These are phyloP conservation scores for Cheilinus undulatus DNA, from an alignment of 2,113 vertebrate species.

Conservation along the genomic window DNA sequence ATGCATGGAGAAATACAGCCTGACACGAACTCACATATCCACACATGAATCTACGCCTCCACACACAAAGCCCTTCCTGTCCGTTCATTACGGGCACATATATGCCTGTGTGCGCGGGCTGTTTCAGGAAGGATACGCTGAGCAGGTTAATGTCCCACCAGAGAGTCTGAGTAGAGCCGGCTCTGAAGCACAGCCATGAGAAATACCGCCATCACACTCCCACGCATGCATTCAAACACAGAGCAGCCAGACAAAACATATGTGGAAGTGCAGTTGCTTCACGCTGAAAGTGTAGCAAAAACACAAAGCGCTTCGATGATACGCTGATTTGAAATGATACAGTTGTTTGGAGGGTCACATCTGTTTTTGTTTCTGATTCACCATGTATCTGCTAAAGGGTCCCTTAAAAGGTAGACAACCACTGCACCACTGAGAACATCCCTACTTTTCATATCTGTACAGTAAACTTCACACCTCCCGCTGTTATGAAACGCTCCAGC, in stretches of 20 bases:
- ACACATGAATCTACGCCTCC: constrained; percentile 6
- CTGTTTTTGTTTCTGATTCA: constrained; percentile 28
- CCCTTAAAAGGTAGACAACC: constrained; percentile 18
- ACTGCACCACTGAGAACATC: constrained; percentile 37
- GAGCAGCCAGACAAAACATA: constrained; percentile 57
- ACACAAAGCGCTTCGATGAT: constrained; percentile 36
- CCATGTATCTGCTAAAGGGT: constrained; percentile 1
- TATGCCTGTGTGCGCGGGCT: constrained; percentile 32
- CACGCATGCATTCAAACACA: constrained; percentile 38
- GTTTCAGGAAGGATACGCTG: constrained; percentile 72
- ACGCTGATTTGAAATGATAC: constrained; percentile 27
- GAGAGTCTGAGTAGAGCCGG: constrained; percentile 50
- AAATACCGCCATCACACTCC: constrained; percentile 57
- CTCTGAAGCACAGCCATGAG: constrained; percentile 61
- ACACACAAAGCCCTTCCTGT: constrained; percentile 57
- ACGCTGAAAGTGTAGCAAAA: constrained; percentile 42
- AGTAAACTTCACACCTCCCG: constrained; percentile 12
- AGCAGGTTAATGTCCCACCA: constrained; percentile 73
- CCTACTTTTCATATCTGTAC: constrained; percentile 23
- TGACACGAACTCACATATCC: constrained; percentile 17
- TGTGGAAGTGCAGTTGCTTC: constrained; percentile 33
- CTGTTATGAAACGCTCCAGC: background rate
- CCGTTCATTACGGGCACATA: constrained; percentile 63
- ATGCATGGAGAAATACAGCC: background rate
- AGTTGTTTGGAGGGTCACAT: constrained; percentile 56